Evolutionary conservation across 2,888 invertebrate genomes (phyloP), one percentile per base, ranked within the genome.

Genomic region (Crossocerus cetratus): DNA sequence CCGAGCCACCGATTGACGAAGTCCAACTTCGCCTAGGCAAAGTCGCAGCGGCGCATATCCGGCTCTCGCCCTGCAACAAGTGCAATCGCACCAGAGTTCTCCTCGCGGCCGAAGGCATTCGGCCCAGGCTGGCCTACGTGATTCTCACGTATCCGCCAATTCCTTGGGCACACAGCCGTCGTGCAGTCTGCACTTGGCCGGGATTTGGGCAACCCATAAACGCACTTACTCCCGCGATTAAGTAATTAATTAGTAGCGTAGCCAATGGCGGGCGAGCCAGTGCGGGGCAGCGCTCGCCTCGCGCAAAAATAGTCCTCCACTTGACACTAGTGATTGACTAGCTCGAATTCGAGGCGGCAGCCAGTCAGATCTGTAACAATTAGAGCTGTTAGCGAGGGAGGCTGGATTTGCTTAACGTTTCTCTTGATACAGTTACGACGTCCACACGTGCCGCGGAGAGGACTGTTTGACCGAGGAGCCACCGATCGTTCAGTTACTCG

Each of bases 391-490:
- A 89, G 82, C 87, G 76, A 81, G 49, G 22, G 21, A 55, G 44
- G 65, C 63, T 61, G 84, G 70, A 77, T 84, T 89, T 88, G 77
- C 83, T 86, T 90, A 90, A 89, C 90, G 89, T 89, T 89, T 81
- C 86, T 81, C 72, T 69, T 84, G 84, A 84, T 90, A 90, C 89
- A 89, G 90, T 90, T 90, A 89, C 32, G 84, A 72, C 74, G 72
- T 69, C 42, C 44, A 32, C 32, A 45, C 66, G 54, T 64, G 32
- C 3, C 72, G 63, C 76, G n/a, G n/a, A 32, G 32, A 32, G 32
- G 32, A 32, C 32, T 32, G 75, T 72, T 81, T 78, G 63, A 69
- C 74, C 76, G 74, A 8, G 72, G 65, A 62, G 60, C 65, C 66
- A 62, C 53, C 59, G 74, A 72, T 80, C 79, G 73, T 69, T 78